Evolutionary conservation across 2,797 vertebrate species (phyloP).

Genomic region (Squalus acanthias): DNA sequence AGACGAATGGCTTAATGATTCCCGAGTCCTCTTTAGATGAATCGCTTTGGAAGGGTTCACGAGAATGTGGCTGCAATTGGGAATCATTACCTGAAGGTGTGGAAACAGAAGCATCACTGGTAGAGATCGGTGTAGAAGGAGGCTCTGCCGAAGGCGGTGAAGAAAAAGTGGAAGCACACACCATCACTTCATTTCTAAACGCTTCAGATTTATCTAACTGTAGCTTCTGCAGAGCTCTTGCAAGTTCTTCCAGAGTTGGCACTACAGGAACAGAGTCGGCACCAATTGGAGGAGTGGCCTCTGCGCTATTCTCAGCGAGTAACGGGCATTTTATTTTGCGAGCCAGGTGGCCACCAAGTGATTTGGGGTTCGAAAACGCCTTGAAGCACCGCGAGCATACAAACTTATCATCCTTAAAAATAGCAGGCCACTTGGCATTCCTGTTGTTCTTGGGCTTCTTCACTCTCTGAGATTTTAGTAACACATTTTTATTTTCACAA

Average conservation of each 20-base stretch:
- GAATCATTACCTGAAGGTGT: conserved; percentile 54
- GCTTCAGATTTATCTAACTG: not conserved
- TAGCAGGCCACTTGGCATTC: conserved; percentile 39
- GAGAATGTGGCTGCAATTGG: conserved; percentile 59
- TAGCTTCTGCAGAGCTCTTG: conserved; percentile 26
- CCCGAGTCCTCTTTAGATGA: conserved; percentile 50
- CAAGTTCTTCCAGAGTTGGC: conserved; percentile 14
- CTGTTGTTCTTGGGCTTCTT: conserved; percentile 38
- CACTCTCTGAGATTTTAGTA: not conserved
- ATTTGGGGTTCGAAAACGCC: conserved; percentile 35
- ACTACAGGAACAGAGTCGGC: not conserved
- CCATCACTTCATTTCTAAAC: not conserved
- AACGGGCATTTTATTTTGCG: conserved; percentile 37
- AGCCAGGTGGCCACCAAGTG: conserved; percentile 38
- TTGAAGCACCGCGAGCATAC: conserved; percentile 35
- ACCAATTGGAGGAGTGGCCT: not conserved
- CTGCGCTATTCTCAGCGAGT: not conserved
- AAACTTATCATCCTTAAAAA: conserved; percentile 39
- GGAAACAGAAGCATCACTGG: conserved; percentile 58
- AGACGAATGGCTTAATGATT: conserved; percentile 78
- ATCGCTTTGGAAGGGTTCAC: conserved; percentile 54
- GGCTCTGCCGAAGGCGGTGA: conserved; percentile 57
- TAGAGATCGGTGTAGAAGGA: conserved; percentile 56
- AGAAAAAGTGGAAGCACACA: conserved; percentile 45
- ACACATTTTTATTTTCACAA: not conserved